Percentiles rank a stretch among this genome's conserved stretches.
These are phyloP conservation scores for Threskiornis aethiopicus DNA, from an alignment of 2,797 vertebrate genomes.

Conservation along the genomic window DNA sequence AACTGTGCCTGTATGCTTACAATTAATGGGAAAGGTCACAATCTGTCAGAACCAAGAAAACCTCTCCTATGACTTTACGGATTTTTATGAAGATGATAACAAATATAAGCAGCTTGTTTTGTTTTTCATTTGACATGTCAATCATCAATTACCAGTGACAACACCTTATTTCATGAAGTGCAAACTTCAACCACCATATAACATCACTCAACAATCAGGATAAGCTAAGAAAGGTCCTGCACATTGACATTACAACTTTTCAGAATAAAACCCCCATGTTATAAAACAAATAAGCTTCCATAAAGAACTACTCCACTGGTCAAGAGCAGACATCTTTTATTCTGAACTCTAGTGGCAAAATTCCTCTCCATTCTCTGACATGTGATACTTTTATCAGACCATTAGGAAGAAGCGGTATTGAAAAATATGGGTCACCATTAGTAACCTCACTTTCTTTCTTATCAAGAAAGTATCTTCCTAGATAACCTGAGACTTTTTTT, in stretches of 20 bases:
- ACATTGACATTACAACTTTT: background rate
- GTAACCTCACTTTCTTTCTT: background rate
- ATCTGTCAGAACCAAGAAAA: background rate
- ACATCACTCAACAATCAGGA: background rate
- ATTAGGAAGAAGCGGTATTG: background rate
- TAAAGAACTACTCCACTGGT: background rate
- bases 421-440: background rate
- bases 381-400: background rate
- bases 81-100: background rate
- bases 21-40: background rate
- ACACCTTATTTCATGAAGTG: background rate
- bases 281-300: background rate
- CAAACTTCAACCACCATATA: background rate
- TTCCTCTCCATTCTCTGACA: background rate
- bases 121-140: background rate
- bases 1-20: background rate
- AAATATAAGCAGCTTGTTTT: background rate
- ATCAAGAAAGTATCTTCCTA: background rate
- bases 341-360: background rate
- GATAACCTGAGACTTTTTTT: background rate
- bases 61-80: background rate
- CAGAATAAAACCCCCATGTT: background rate
- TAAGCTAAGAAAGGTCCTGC: background rate
- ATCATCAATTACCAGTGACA: background rate
- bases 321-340: background rate